phyloP scores from a whole-genome alignment of 2,113 vertebrate genomes.

The Cricetomys ansorgei region DNA sequence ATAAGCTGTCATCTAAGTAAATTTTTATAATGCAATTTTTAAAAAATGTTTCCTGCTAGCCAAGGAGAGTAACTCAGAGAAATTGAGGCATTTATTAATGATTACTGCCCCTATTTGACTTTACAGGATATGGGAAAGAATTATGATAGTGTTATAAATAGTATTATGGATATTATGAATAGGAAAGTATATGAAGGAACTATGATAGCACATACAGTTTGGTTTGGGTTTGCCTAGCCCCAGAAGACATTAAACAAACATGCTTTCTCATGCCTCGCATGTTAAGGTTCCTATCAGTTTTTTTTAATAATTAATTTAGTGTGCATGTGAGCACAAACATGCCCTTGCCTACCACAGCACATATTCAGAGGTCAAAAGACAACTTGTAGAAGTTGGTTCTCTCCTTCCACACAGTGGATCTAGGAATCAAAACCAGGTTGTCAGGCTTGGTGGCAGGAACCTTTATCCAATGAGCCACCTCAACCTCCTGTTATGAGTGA shows the following conservation, averaged over 20 bases:
- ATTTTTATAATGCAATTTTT: conserved; percentile 22
- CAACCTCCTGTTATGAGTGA: background rate
- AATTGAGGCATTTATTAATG: conserved; percentile 30
- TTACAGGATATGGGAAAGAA: background rate
- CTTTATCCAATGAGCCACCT: background rate
- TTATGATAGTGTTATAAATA: no score
- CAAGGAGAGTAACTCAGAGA: conserved; percentile 36
- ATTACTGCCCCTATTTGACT: background rate
- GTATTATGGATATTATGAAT: no score
- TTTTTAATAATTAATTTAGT: background rate
- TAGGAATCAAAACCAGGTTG: no score
- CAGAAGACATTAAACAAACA: conserved; percentile 32
- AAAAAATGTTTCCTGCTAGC: conserved; percentile 49
- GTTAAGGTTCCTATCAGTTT: conserved; percentile 19
- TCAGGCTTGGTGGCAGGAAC: background rate
- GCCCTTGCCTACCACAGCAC: background rate
- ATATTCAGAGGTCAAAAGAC: background rate
- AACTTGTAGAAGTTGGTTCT: background rate
- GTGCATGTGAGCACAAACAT: accelerated
- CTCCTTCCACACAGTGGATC: background rate
- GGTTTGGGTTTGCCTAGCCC: conserved; percentile 5
- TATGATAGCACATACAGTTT: background rate
- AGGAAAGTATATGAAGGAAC: no score
- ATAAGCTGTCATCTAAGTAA: background rate
- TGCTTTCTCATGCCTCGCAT: conserved; percentile 17